Conservation (phyloP, 2,113 vertebrate species). For the Perca flavescens region DNA sequence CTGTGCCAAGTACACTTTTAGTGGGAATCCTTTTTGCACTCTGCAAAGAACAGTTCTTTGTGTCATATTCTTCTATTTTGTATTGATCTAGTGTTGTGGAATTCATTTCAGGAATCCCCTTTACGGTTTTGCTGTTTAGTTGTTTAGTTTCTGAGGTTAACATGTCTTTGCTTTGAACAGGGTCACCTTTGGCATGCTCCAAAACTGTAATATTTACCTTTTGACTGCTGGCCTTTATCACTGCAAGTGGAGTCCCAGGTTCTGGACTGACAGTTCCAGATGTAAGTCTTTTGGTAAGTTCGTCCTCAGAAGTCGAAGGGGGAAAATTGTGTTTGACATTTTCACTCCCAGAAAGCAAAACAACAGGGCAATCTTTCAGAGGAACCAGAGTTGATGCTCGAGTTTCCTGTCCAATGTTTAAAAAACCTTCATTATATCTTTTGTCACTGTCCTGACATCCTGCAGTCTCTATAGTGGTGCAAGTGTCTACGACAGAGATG, state of each 20-base stretch:
- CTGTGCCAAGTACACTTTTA: not conserved
- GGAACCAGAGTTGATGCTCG: slow-evolving; percentile 6
- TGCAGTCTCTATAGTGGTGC: not conserved
- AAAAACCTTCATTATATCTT: slow-evolving; percentile 16
- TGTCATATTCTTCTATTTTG: slow-evolving; percentile 25
- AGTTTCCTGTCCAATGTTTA: slow-evolving; percentile 40
- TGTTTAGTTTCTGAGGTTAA: slow-evolving; percentile 30
- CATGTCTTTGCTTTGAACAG: slow-evolving; percentile 9
- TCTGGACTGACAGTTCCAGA: slow-evolving; percentile 1
- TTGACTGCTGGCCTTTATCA: slow-evolving; percentile 2
- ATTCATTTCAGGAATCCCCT: not conserved
- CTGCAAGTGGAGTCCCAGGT: slow-evolving; percentile 18
- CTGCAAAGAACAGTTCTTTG: slow-evolving; percentile 3
- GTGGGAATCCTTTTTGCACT: not conserved
- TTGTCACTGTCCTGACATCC: not conserved
- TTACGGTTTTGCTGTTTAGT: slow-evolving; percentile 29
- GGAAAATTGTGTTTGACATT: not conserved
- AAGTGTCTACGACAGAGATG: slow-evolving; percentile 22
- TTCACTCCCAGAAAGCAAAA: not conserved
- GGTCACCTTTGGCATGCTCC: slow-evolving; percentile 24
- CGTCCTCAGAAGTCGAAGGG: not conserved
- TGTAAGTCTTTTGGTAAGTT: slow-evolving; percentile 10
- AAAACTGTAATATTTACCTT: not conserved
- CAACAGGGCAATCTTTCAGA: slow-evolving; percentile 4
- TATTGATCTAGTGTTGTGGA: slow-evolving; percentile 4